These are phyloP conservation scores for Drosophila nr. fundita DNA, from an alignment of 2,888 invertebrate genomes.

Conservation along the genomic window DNA sequence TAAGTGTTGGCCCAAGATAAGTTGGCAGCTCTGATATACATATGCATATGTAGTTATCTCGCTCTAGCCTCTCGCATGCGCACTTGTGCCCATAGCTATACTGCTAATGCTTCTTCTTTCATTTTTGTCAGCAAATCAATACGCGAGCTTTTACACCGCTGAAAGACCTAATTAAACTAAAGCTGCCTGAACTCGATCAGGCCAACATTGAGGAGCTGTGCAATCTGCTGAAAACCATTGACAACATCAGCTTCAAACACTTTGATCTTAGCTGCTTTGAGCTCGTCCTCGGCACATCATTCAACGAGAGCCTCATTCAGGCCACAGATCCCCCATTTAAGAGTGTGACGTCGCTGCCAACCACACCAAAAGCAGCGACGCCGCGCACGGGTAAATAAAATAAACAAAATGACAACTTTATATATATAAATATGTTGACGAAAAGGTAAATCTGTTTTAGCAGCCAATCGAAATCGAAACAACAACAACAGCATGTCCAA, in stretches of 20 bases:
- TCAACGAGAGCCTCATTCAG: constrained; percentile 83
- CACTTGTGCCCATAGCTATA: neutral
- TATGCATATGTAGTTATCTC: constrained; percentile 40
- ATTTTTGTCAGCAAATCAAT: constrained; percentile 83
- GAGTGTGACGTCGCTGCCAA: constrained; percentile 43
- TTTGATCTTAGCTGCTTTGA: constrained; percentile 84
- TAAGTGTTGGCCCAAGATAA: constrained; percentile 34
- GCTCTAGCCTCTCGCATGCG: constrained; percentile 46
- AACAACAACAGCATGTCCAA: constrained; percentile 50
- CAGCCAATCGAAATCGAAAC: constrained; percentile 58
- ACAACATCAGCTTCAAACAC: constrained; percentile 82
- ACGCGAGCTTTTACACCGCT: constrained; percentile 83
- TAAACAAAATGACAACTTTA: neutral
- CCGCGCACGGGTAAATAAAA: constrained; percentile 56
- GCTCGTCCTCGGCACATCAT: constrained; percentile 82
- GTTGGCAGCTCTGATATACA: constrained; percentile 46
- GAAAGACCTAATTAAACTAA: constrained; percentile 82
- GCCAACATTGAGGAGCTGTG: constrained; percentile 81
- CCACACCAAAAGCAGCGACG: constrained; percentile 47
- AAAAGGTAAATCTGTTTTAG: constrained; percentile 9
- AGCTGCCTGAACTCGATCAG: constrained; percentile 82
- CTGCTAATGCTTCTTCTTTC: constrained; percentile 26
- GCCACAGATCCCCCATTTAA: constrained; percentile 77
- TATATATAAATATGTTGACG: neutral
- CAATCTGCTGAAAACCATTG: constrained; percentile 82